phyloP scores from a whole-genome alignment of 2,797 vertebrate species.

The Microchirus variegatus region DNA sequence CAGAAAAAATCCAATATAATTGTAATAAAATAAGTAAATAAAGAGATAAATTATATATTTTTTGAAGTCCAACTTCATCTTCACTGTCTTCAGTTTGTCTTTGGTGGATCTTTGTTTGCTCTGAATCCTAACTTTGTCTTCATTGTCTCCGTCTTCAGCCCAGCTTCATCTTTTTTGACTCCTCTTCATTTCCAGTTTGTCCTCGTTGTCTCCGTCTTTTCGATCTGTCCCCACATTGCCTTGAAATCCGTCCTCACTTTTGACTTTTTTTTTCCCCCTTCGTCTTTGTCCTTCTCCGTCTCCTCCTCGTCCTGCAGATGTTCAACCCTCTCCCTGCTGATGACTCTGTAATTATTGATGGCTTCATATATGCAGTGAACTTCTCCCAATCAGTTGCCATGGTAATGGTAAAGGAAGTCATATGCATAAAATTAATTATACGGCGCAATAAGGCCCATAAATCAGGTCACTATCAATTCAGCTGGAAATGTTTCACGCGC shows the following conservation, averaged over 20 bases:
- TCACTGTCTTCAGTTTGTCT: no score
- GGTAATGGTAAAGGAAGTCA: conserved; percentile 95
- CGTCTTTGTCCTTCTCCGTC: conserved; percentile 69
- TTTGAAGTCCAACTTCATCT: no score
- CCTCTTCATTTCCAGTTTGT: no score
- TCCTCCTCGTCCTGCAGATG: conserved; percentile 61
- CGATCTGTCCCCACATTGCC: no score
- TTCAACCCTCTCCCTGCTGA: conserved; percentile 63
- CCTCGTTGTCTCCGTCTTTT: no score
- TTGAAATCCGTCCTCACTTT: no score
- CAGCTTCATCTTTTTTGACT: no score
- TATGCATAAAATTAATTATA: conserved; percentile 97
- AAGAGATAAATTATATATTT: no score
- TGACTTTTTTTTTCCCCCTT: conserved; percentile 42
- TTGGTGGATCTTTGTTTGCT: background rate
- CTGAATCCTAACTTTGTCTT: no score
- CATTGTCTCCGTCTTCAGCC: no score
- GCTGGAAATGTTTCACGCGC: conserved; percentile 79
- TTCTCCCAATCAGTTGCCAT: conserved; percentile 86
- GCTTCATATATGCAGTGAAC: conserved; percentile 88
- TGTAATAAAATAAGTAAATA: no score
- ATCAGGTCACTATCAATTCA: conserved; percentile 91
- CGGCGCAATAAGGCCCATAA: conserved; percentile 89
- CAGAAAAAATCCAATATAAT: no score
- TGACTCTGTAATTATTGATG: conserved; percentile 85